Evolutionary conservation across 2,113 vertebrate species (phyloP).

Genomic region (Sorex fumeus): DNA sequence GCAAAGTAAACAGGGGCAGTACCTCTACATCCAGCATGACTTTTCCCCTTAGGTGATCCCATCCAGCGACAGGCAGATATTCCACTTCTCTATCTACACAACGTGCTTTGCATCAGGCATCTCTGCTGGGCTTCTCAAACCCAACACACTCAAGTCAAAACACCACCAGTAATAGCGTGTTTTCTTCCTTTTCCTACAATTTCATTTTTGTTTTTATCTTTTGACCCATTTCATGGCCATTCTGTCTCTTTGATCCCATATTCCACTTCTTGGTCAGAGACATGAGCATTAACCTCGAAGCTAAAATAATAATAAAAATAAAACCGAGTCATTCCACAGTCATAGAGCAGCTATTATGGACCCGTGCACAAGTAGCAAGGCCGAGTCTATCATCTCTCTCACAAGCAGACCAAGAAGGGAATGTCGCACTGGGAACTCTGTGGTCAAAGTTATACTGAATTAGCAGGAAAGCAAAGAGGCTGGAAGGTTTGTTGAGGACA

Average conservation of each 20-base stretch:
- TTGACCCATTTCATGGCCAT: too few species aligned
- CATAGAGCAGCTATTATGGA: not conserved
- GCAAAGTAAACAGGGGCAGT: not conserved
- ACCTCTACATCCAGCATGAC: not conserved
- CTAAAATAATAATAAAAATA: not conserved
- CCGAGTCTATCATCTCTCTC: not conserved
- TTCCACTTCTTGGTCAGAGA: constrained; percentile 6
- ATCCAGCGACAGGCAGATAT: not conserved
- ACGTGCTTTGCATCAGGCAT: not conserved
- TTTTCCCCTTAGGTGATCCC: not conserved
- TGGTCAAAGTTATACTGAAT: not conserved
- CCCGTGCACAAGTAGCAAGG: not conserved
- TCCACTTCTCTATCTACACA: not conserved
- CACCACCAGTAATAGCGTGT: not conserved
- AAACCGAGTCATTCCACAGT: too few species aligned
- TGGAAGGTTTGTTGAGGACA: not conserved
- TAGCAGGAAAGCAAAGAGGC: too few species aligned
- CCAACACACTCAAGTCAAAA: not conserved
- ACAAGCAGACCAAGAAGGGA: not conserved
- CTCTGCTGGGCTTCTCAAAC: not conserved
- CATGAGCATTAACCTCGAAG: not conserved
- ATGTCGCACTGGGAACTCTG: not conserved
- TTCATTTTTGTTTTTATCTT: too few species aligned
- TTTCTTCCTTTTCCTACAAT: not conserved
- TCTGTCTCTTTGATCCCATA: too few species aligned